Evolutionary conservation across 2,888 invertebrate species (phyloP), one percentile per base, ranked within the genome.

Genomic region (Masnerella sp.): DNA sequence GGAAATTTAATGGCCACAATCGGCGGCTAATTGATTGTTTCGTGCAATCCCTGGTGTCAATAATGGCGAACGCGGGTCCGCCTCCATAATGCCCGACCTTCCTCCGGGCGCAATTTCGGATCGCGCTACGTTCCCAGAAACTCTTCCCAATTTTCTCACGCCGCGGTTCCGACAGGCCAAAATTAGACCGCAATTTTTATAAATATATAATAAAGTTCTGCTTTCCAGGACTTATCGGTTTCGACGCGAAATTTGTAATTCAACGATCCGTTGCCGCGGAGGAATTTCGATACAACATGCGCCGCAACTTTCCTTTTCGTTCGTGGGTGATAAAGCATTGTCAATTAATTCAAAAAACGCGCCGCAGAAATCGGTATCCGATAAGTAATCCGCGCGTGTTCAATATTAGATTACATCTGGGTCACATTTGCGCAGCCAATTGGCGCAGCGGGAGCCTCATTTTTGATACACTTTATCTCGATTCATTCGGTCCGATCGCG

Each of bases 11-110:
- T 54, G 45, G 42, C 49, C 25, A 22, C 17, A 32, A 61, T 65
- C 54, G 25, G 32, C 8, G 25, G 32, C 56, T 49, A 73, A 72
- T 67, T 72, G 67, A 72, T 72, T 62, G 61, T 54, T 67, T 56
- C 43, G 54, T 25, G 40, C 32, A 32, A 8, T 59, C 30, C 15
- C 14, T 36, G 51, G 54, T 52, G 65, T 47, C 59, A 52, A 54
- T 65, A 72, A 54, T 38, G 59, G 40, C 32, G 42, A 59, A 61
- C 14, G 17, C 30, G 18, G 5, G 25, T 18, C 25, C 14, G 14
- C 2, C 30, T 38, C 22, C 40, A 51, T 58, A 58, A 71, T 71
- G 28, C 12, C 25, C 17, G 30, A 14, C 28, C 25, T 5, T 22
- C 71, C 71, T 64, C 45, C 30, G 18, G 43, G 70, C 64, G 43